Evolutionary conservation across 2,113 vertebrate genomes (phyloP), one percentile per base, ranked within the genome.

Genomic region (Mustela lutreola): DNA sequence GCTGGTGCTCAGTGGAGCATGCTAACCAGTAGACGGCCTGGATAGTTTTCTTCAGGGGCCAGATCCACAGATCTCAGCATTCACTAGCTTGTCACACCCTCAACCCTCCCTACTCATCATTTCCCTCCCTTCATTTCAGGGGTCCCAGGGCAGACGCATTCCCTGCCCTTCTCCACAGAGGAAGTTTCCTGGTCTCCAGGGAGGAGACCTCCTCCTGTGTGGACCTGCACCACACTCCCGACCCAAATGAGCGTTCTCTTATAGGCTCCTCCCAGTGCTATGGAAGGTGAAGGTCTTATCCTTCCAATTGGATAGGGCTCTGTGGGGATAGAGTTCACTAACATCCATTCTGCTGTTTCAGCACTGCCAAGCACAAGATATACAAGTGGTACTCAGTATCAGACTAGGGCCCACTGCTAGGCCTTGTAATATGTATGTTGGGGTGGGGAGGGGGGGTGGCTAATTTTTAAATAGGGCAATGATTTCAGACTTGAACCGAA

Each of bases 381-480:
- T 22, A 78, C 24, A 73, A 12, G 39, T 12, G 26, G 31, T 48
- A 21, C 19, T 65, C 63, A 48, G 8, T 22, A 67, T 45, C 22
- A 3, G 31, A n/a, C 56, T 31, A 15, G 10, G 0, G 0, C 7
- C 21, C 33, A 82, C 33, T 24, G 26, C 22, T 1, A 19, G 36
- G 18, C 16, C 45, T 70, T 90, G 14, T 48, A 50, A 24, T 21
- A 2, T 58, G 28, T 33, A 9, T 71, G 33, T 22, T 86, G 33
- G 7, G 63, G 8, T 63, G 19, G 56, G 60, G 60, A 9, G 22
- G 9, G 18, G n/a, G 53, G 7, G 60, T 56, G 26, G 63, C 31
- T 93, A 24, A 56, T 90, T 58, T 93, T 31, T 76, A 94, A 75
- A 83, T 71, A 31, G 58, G 22, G 94, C 87, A 81, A 82, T 79